These are phyloP conservation scores for Sprattus sprattus DNA, from an alignment of 2,113 vertebrate genomes.

Conservation along the genomic window DNA sequence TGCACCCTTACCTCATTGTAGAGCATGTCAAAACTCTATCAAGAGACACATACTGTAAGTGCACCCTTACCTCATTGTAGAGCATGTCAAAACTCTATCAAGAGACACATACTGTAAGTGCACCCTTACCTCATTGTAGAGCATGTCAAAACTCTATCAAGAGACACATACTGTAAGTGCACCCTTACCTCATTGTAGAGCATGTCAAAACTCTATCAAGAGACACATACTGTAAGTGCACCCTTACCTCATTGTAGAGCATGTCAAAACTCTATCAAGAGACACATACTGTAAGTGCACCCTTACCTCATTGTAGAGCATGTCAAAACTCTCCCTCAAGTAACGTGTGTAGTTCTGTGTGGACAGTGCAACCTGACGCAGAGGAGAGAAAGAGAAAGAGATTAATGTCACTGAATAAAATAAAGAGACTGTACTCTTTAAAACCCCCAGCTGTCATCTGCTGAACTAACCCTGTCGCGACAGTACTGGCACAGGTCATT, in stretches of 20 bases:
- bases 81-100: slow-evolving; percentile 82
- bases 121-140: slow-evolving; percentile 81
- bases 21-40: slow-evolving; percentile 81
- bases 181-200: slow-evolving; percentile 81
- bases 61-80: slow-evolving; percentile 77
- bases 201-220: slow-evolving; percentile 81
- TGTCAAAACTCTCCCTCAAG: slow-evolving; percentile 78
- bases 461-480: slow-evolving; percentile 74
- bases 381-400: neutral
- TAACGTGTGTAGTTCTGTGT: slow-evolving; percentile 74
- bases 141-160: slow-evolving; percentile 80
- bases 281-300: neutral
- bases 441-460: neutral
- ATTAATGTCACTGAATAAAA: neutral
- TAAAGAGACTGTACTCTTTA: neutral
- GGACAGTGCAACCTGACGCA: slow-evolving; percentile 69
- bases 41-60: too few relatives aligned
- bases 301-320: slow-evolving; percentile 83
- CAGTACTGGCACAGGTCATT: slow-evolving; percentile 92
- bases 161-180: too few relatives aligned
- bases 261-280: slow-evolving; percentile 74
- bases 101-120: too few relatives aligned
- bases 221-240: too few relatives aligned
- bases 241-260: slow-evolving; percentile 81
- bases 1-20: slow-evolving; percentile 77